Conservation (phyloP, 2,888 invertebrate species). For the Cinara cedri region DNA sequence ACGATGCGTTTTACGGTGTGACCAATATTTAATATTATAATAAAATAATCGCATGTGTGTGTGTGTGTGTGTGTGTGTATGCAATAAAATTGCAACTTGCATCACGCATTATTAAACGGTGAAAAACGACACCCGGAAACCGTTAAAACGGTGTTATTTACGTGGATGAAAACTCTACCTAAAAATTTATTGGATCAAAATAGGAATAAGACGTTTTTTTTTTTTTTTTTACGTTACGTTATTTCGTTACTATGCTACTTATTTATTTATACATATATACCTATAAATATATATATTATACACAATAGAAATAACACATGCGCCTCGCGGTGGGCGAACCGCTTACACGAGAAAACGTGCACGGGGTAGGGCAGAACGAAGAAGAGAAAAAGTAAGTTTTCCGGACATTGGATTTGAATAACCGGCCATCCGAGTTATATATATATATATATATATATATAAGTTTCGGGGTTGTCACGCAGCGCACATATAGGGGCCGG, state of each 20-base stretch:
- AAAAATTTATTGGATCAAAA: slow-evolving; percentile 41
- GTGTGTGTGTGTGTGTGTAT: background rate
- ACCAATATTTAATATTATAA: no score
- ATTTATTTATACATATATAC: background rate
- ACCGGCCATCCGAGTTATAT: slow-evolving; percentile 37
- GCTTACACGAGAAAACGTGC: no score
- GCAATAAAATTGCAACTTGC: background rate
- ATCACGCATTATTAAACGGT: background rate
- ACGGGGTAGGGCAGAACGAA: background rate
- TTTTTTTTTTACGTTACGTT: slow-evolving; percentile 6
- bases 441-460: background rate
- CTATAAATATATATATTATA: background rate
- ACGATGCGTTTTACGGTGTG: no score
- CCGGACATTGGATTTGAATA: slow-evolving; percentile 56
- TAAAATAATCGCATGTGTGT: no score
- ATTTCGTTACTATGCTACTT: background rate
- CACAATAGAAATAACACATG: background rate
- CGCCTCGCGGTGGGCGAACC: background rate
- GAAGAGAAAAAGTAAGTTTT: slow-evolving; percentile 40
- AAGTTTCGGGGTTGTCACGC: slow-evolving; percentile 44
- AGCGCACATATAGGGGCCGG: background rate
- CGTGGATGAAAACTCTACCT: slow-evolving; percentile 4
- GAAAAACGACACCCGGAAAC: no score
- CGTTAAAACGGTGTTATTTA: no score
- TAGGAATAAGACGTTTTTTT: slow-evolving; percentile 21